Percentiles rank a stretch among this genome's conserved stretches.
Evolutionary conservation across 2,113 vertebrate species (phyloP).

Genomic region (Tursiops truncatus): DNA sequence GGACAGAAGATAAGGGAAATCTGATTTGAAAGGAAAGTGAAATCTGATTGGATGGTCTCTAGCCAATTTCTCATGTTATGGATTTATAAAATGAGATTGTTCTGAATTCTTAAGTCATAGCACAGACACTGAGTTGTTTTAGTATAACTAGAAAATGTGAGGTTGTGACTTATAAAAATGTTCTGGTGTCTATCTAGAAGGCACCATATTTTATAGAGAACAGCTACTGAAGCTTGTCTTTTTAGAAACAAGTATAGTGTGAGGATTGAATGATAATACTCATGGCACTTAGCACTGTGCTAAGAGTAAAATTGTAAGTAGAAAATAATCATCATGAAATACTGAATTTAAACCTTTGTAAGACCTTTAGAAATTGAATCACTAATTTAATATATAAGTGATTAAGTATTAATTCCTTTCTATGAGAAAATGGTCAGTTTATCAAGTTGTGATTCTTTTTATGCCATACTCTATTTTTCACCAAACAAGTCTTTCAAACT

Average conservation of each 20-base stretch:
- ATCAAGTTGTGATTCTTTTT: neutral
- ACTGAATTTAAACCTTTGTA: constrained; percentile 7
- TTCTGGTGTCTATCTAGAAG: neutral
- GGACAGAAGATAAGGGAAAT: neutral
- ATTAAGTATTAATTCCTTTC: neutral
- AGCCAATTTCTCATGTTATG: neutral
- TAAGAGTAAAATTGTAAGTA: constrained; percentile 21
- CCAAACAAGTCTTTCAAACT: neutral
- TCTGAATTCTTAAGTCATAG: constrained; percentile 34
- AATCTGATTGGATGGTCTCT: neutral
- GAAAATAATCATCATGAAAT: constrained; percentile 53
- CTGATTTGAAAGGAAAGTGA: neutral
- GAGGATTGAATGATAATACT: constrained; percentile 25
- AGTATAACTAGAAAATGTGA: neutral
- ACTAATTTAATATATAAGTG: constrained; percentile 23
- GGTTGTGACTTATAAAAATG: neutral
- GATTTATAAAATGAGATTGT: neutral
- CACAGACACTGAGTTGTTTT: neutral
- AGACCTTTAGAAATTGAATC: constrained; percentile 21
- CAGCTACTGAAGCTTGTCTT: neutral
- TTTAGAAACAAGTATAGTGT: constrained; percentile 41
- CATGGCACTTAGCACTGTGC: neutral
- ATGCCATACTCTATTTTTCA: neutral
- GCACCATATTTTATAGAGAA: neutral
- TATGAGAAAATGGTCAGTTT: neutral